phyloP scores from a whole-genome alignment of 2,888 invertebrate species.

The Epistrophella euchroma region DNA sequence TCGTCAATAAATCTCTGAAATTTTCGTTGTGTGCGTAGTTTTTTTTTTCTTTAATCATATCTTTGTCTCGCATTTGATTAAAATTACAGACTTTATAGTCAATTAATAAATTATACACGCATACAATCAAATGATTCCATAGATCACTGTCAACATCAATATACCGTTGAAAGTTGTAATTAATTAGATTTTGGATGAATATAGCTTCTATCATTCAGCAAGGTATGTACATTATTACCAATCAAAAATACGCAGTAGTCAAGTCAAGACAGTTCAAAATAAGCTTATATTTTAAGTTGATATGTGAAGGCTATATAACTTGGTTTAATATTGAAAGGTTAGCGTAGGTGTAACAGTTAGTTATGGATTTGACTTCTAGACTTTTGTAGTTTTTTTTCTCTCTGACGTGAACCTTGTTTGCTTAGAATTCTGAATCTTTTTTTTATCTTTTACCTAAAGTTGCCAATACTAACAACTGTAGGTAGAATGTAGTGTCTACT shows the following conservation, averaged over 20 bases:
- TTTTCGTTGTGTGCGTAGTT: slow-evolving; percentile 1
- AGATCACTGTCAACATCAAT: slow-evolving; percentile 48
- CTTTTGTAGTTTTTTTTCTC: not conserved
- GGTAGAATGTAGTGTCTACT: too few species aligned
- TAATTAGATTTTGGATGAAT: slow-evolving; percentile 28
- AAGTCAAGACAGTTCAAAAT: not conserved
- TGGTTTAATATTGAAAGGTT: too few species aligned
- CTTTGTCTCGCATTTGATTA: slow-evolving; percentile 22
- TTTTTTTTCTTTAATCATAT: slow-evolving; percentile 13
- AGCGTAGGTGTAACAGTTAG: not conserved
- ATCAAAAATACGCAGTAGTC: slow-evolving; percentile 18
- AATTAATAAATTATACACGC: slow-evolving; percentile 31
- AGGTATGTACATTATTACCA: not conserved
- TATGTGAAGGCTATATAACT: not conserved
- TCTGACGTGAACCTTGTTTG: too few species aligned
- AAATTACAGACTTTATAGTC: slow-evolving; percentile 27
- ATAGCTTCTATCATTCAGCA: slow-evolving; percentile 17
- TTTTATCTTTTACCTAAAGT: too few species aligned
- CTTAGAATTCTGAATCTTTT: too few species aligned
- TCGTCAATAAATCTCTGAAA: slow-evolving; percentile 35
- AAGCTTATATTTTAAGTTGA: not conserved
- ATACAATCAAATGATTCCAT: not conserved
- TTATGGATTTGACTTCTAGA: not conserved
- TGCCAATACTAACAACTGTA: too few species aligned
- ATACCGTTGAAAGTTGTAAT: slow-evolving; percentile 52